These are phyloP conservation scores for Congeria kusceri DNA, from an alignment of 2,888 invertebrate species.

Conservation along the genomic window DNA sequence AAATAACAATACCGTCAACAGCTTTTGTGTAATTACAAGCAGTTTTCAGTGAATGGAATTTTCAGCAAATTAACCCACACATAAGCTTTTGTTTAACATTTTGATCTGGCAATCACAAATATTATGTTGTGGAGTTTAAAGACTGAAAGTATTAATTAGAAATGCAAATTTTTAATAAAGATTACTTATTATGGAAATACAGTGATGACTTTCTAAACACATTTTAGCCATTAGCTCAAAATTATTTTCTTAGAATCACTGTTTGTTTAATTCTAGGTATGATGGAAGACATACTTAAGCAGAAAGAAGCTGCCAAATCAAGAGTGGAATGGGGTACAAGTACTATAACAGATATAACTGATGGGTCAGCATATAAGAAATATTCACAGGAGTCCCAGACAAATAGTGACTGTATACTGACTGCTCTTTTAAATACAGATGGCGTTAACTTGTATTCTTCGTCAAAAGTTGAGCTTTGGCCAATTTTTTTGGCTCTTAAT, in stretches of 20 bases:
- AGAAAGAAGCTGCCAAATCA: conserved; percentile 12
- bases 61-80: too few species aligned
- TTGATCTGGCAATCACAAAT: too few species aligned
- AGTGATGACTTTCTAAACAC: too few species aligned
- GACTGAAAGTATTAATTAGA: too few species aligned
- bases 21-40: too few species aligned
- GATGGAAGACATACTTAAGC: conserved; percentile 5
- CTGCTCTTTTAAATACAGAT: conserved; percentile 48
- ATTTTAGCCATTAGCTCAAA: too few species aligned
- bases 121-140: too few species aligned
- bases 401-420: conserved; percentile 8
- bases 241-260: neutral
- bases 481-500: conserved; percentile 50
- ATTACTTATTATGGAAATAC: too few species aligned
- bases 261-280: conserved; percentile 7
- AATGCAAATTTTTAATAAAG: too few species aligned
- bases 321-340: neutral
- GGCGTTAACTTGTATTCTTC: conserved; percentile 42
- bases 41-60: too few species aligned
- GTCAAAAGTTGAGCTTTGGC: conserved; percentile 50
- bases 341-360: conserved; percentile 41
- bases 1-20: too few species aligned
- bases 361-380: conserved; percentile 29
- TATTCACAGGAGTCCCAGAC: conserved; percentile 13
- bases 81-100: too few species aligned